These are phyloP conservation scores for Drosophila hydei DNA, from an alignment of 1,140 invertebrate genomes.

Conservation along the genomic window DNA sequence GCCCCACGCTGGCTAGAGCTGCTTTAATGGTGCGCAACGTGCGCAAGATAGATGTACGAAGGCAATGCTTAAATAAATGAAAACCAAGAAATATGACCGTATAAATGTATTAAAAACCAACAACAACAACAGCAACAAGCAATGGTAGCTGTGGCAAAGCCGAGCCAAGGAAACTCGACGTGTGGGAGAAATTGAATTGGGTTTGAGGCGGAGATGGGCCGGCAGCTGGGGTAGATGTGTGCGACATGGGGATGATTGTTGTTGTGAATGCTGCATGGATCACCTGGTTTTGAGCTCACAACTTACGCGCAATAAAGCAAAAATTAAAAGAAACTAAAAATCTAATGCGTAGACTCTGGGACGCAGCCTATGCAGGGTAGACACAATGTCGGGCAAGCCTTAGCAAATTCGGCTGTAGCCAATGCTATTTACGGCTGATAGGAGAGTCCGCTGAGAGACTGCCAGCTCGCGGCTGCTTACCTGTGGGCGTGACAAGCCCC, in stretches of 20 bases:
- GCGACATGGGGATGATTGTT: conserved; percentile 9
- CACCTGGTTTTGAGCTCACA: conserved; percentile 48
- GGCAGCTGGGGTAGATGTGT: neutral
- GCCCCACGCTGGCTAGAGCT: conserved; percentile 3
- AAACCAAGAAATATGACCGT: conserved; percentile 51
- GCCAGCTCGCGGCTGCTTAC: conserved; percentile 17
- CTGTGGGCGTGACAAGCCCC: conserved; percentile 39
- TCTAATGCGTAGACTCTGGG: no score
- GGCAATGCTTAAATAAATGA: conserved; percentile 52
- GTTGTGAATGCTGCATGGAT: conserved; percentile 6
- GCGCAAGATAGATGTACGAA: conserved; percentile 51
- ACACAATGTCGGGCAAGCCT: conserved; percentile 19
- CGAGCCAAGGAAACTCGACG: conserved; percentile 17
- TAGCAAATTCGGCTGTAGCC: conserved; percentile 33
- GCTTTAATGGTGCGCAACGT: conserved; percentile 34
- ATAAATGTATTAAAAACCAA: conserved; percentile 59
- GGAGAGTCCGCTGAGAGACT: no score
- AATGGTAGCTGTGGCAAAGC: conserved; percentile 19
- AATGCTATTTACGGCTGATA: conserved; percentile 41
- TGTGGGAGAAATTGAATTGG: conserved; percentile 8
- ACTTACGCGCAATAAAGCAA: conserved; percentile 82
- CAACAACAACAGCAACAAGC: conserved; percentile 21
- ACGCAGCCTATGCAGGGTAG: neutral
- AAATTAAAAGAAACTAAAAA: conserved; percentile 63
- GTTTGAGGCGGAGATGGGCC: neutral